Evolutionary conservation across 1,140 invertebrate genomes (phyloP), one percentile per base, ranked within the genome.

Genomic region (Nilaparvata lugens): DNA sequence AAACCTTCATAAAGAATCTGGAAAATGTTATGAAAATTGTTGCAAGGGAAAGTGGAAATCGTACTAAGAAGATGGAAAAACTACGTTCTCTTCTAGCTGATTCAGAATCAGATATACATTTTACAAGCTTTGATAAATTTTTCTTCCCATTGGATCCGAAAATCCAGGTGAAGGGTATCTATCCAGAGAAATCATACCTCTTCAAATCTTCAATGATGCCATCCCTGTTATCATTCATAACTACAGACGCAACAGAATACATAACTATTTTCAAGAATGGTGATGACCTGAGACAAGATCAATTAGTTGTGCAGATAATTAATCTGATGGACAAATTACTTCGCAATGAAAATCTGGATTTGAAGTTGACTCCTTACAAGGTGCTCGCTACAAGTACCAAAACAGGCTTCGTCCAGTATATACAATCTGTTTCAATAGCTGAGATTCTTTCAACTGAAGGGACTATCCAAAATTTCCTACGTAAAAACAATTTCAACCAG

Each of bases 201-300:
- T 99, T 98, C 73, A 98, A 98, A 75, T 97, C 94, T 28, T 92
- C 93, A 2, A 76, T 98, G 43, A 98, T 98, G 94, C 97, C 97
- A n/a, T 93, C 92, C 35, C 89, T 91, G 71, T 79, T 99, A 19
- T 91, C 93, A 3, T 98, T 99, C 73, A 77, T 88, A n/a, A 95
- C 92, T 0, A 82, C 79, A 0, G 81, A 86, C 52, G 85, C 87
- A 35, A 78, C 76, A n/a, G 91, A 96, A 71, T 99, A 98, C 76
- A 87, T 93, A n/a, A 91, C 94, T 0, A 98, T 99, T 64, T 99
- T 98, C 74, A 99, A 99, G 78, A 85, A 96, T 69, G 97, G 97
- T 0, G 97, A 99, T 76, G 97, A 99, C 76, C 74, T 99, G n/a
- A 75, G 96, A 23, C 97, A 99, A 76, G 97, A 99, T 78, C 97